These are phyloP conservation scores for Drosophila lacertosa DNA, from an alignment of 1,140 invertebrate genomes.

Conservation along the genomic window DNA sequence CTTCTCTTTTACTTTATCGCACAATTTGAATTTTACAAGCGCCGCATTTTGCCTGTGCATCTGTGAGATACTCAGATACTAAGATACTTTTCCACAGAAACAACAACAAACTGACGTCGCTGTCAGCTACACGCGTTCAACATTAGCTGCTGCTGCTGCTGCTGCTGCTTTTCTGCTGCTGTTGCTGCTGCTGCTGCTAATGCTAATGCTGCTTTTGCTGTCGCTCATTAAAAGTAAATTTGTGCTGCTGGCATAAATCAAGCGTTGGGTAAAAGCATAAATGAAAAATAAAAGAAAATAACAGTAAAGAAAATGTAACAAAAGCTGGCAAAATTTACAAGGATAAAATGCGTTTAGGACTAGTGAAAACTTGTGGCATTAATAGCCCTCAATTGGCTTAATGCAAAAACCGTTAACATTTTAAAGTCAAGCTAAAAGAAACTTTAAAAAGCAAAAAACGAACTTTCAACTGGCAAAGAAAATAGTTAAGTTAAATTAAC, in stretches of 20 bases:
- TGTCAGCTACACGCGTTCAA: conserved; percentile 71
- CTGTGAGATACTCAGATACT: conserved; percentile 47
- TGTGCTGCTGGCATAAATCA: conserved; percentile 69
- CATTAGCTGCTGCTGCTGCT: conserved; percentile 37
- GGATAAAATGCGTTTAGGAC: conserved; percentile 1
- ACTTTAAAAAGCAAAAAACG: too few species aligned
- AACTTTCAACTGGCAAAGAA: too few species aligned
- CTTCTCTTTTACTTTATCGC: neutral
- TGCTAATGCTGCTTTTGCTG: conserved; percentile 9
- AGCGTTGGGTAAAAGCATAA: conserved; percentile 11
- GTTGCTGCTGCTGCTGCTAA: neutral
- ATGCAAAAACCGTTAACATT: neutral
- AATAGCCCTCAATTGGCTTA: neutral
- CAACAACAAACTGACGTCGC: conserved; percentile 24
- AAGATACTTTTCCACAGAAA: neutral
- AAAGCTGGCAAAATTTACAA: neutral
- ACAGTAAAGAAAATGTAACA: conserved; percentile 10
- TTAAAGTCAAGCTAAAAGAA: neutral
- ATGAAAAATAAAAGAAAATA: neutral
- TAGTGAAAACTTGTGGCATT: conserved; percentile 1
- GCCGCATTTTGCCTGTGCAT: conserved; percentile 47
- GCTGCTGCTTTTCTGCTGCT: neutral
- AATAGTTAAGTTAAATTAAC: too few species aligned
- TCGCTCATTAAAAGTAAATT: conserved; percentile 74
- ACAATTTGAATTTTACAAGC: conserved; percentile 21